Evolutionary conservation across 2,888 invertebrate species (phyloP).

Genomic region (Andrena bucephala): DNA sequence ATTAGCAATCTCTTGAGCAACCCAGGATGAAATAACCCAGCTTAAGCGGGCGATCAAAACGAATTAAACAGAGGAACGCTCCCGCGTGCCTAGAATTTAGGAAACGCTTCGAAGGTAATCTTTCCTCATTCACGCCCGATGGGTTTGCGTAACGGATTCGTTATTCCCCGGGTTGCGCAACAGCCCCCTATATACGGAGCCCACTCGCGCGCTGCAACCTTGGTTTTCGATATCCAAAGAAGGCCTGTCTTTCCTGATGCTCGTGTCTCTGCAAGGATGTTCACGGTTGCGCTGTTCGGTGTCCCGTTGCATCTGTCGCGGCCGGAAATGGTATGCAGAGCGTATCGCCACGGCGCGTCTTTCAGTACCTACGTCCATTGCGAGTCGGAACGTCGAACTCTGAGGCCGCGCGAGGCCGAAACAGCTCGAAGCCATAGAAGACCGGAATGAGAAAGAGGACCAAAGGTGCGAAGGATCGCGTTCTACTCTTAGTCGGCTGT

Average conservation of each 20-base stretch:
- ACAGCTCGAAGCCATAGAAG: too few species aligned
- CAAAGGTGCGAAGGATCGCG: background rate
- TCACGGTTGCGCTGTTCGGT: constrained; percentile 32
- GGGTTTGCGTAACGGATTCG: constrained; percentile 24
- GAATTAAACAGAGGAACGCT: background rate
- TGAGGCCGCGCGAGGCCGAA: too few species aligned
- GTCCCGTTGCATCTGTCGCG: constrained; percentile 75
- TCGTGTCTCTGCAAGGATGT: constrained; percentile 14
- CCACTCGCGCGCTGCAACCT: constrained; percentile 30
- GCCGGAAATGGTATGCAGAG: constrained; percentile 79
- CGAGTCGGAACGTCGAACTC: too few species aligned
- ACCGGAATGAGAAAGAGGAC: background rate
- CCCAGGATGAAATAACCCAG: background rate
- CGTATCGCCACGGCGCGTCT: constrained; percentile 70
- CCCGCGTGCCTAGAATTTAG: constrained; percentile 5
- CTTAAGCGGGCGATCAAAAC: background rate
- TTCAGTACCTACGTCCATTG: constrained; percentile 60
- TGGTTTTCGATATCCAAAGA: constrained; percentile 43
- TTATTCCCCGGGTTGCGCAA: constrained; percentile 12
- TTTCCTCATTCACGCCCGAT: constrained; percentile 9
- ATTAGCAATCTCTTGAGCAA: background rate
- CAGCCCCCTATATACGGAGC: constrained; percentile 1
- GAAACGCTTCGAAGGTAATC: constrained; percentile 12
- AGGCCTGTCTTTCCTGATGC: constrained; percentile 2
- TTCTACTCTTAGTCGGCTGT: background rate